A percentile compares a stretch with the other conserved stretches of the same genome.
phyloP scores from a whole-genome alignment of 2,113 vertebrate genomes.

The Nettapus auritus region DNA sequence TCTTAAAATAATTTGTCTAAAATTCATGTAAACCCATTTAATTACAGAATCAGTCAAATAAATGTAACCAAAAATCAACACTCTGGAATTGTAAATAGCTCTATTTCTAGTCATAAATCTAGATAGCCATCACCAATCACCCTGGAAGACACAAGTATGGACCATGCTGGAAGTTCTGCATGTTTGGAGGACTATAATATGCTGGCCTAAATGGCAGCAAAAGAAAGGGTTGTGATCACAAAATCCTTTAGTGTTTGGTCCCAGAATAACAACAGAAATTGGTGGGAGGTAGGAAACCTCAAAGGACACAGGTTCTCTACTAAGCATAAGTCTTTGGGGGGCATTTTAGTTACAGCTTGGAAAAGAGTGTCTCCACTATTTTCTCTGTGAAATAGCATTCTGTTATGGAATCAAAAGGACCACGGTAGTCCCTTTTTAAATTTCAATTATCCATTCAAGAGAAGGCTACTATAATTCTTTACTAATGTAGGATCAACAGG shows the following conservation, averaged over 20 bases:
- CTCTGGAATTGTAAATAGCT: background rate
- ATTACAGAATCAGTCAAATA: constrained; percentile 34
- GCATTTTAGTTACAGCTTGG: background rate
- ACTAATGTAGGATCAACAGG: background rate
- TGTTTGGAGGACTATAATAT: background rate
- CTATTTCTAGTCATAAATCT: background rate
- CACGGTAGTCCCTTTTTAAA: background rate
- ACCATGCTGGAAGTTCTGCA: background rate
- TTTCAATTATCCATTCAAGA: constrained; percentile 12
- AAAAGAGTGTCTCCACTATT: background rate
- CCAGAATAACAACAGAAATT: background rate
- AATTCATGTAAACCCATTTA: constrained; percentile 21
- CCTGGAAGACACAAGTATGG: background rate
- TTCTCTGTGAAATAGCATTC: background rate
- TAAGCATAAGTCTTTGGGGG: background rate
- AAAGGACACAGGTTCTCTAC: background rate
- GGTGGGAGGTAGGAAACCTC: background rate
- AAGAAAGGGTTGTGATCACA: background rate
- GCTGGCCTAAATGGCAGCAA: background rate
- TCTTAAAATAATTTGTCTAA: constrained; percentile 3
- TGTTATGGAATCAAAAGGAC: background rate
- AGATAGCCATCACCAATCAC: background rate
- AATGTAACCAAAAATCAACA: background rate
- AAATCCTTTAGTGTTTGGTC: background rate
- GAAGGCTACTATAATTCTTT: background rate